Evolutionary conservation across 2,888 invertebrate species (phyloP).

Genomic region (Dasypolia templi): DNA sequence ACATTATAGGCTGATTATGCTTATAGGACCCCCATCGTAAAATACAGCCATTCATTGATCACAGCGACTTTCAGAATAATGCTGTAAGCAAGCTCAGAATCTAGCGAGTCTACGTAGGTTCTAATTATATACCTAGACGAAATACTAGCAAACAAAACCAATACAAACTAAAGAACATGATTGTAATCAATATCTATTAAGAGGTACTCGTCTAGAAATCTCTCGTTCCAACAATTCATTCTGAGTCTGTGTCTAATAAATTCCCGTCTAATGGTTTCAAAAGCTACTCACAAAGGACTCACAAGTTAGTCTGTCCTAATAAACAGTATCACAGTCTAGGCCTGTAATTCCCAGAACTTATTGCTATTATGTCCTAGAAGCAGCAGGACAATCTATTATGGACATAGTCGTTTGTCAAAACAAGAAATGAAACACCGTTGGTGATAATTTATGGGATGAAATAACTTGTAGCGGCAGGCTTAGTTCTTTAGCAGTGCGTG

Average conservation of each 20-base stretch:
- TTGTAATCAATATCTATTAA: not conserved
- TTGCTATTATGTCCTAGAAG: slow-evolving; percentile 8
- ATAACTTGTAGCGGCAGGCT: slow-evolving; percentile 2
- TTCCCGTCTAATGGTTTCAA: too few relatives aligned
- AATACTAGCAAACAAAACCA: not conserved
- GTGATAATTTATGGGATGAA: slow-evolving; percentile 9
- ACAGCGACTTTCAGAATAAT: not conserved
- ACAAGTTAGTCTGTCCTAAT: slow-evolving; percentile 24
- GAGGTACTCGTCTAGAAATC: not conserved
- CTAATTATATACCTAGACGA: not conserved
- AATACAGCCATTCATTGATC: not conserved
- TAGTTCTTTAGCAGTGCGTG: not conserved
- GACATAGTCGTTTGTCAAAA: slow-evolving; percentile 22
- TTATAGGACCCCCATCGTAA: not conserved
- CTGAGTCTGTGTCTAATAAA: not conserved
- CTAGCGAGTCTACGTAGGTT: not conserved
- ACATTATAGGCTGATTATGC: too few relatives aligned
- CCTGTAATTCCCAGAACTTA: slow-evolving; percentile 32
- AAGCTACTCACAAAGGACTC: slow-evolving; percentile 7
- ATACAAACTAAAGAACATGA: not conserved
- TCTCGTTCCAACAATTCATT: not conserved
- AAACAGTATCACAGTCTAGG: slow-evolving; percentile 17
- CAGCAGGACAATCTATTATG: slow-evolving; percentile 11
- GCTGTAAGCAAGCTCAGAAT: not conserved
- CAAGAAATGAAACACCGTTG: slow-evolving; percentile 19